A percentile compares a stretch with the other conserved stretches of the same genome.
Conservation (phyloP, 2,113 vertebrate species). For the Neopipo cinnamomea region DNA sequence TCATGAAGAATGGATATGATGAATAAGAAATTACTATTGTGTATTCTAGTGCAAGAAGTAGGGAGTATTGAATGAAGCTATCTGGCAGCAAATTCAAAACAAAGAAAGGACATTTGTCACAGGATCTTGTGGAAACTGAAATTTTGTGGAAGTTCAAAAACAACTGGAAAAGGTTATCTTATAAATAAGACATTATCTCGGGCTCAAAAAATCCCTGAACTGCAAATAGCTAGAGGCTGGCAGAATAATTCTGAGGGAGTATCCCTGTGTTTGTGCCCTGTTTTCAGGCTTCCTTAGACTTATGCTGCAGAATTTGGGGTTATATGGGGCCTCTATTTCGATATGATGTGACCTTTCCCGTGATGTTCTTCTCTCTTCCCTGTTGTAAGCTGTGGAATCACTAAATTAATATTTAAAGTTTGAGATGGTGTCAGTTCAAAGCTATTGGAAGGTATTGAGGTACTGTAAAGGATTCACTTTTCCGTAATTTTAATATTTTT, state of each 20-base stretch:
- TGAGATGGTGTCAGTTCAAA: background rate
- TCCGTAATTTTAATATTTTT: background rate
- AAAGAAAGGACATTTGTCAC: background rate
- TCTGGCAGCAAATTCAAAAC: background rate
- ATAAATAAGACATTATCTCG: background rate
- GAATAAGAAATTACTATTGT: background rate
- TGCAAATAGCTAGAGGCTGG: background rate
- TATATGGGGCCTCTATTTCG: background rate
- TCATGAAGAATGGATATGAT: background rate
- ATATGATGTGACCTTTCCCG: background rate
- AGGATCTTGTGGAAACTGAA: background rate
- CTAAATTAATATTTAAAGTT: background rate
- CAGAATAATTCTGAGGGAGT: background rate
- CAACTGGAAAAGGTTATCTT: background rate
- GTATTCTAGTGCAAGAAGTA: background rate
- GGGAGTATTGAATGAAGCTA: background rate
- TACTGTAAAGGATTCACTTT: background rate
- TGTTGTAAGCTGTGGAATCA: background rate
- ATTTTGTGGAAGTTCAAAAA: background rate
- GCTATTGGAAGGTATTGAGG: background rate
- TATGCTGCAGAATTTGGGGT: background rate
- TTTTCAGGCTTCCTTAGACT: background rate
- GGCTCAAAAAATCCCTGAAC: background rate
- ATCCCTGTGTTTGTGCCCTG: background rate
- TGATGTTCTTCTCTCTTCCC: background rate